Base-by-base conservation (phyloP, 2,797 vertebrate genomes). In the Eidolon dupreanum region DNA sequence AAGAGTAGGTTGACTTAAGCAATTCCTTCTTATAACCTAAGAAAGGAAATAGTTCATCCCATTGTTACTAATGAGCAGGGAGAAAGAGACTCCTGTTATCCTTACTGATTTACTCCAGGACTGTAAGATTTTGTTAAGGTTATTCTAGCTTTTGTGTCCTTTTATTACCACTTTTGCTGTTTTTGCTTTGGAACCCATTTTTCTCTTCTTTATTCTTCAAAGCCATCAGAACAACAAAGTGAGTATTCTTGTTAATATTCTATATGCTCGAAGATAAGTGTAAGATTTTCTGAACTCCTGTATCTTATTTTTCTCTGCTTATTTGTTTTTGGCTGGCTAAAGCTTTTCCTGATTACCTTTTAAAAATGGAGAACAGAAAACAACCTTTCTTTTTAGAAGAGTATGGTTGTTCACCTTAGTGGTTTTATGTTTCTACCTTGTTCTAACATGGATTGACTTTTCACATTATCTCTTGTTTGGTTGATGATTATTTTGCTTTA, bases 141-240 rank as follows among this genome's bases (percentile, higher is more conserved):
- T 57, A n/a, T 89, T 90, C 68, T 93, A 49, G 75, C 53, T 70
- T 90, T 22, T 84, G 11, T 77, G 61, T 90, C 33, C 13, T 49
- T 49, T 49, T 49, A 49, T 49, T 49, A 49, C 17, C 49, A 49
- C 15, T 49, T 49, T 49, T 16, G 88, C 41, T 81, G 2, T 51
- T 51, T 77, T 92, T 86, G 49, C 49, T 49, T 49, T 49, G 49
- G 6, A 96, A 61, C 20, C 24, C 4, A 1, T 41, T 86, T 86
- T 93, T 15, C 1, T 88, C 46, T 73, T 84, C 51, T 94, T 78
- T 86, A 51, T 74, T 95, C 74, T 96, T 91, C 38, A 74, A 68
- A 94, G 57, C 53, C 41, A 16, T 61, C 8, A 0, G 53, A 61
- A 16, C 89, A 22, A 22, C 33, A 79, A 87, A 81, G 84, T 94